phyloP scores from a whole-genome alignment of 2,888 invertebrate species.

The Poecilobothrus nobilitatus region DNA sequence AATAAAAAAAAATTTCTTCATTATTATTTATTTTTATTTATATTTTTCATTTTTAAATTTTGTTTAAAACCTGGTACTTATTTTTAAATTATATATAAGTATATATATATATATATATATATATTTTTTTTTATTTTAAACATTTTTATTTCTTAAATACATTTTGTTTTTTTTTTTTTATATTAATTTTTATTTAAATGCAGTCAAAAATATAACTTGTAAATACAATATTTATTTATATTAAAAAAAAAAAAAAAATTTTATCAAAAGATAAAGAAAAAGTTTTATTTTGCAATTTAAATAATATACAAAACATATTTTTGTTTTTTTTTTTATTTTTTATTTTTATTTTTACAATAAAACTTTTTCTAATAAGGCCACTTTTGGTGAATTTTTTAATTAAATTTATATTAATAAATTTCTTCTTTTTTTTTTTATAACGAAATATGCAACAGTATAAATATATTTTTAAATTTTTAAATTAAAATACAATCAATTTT shows the following conservation, averaged over 20 bases:
- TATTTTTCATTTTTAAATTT: no score
- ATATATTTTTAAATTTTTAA: no score
- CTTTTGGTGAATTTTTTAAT: neutral
- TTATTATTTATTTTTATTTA: no score
- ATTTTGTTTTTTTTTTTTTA: no score
- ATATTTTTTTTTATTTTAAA: no score
- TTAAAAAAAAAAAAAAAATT: neutral
- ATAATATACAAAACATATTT: neutral
- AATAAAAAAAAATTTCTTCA: no score
- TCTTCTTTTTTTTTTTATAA: neutral
- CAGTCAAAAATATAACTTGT: neutral
- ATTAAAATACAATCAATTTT: no score
- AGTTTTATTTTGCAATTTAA: neutral
- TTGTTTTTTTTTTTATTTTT: no score
- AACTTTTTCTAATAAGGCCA: conserved; percentile 1
- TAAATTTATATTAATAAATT: neutral
- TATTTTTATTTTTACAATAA: neutral
- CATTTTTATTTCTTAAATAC: no score
- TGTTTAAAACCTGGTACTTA: no score
- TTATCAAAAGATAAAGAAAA: neutral
- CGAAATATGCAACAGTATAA: neutral
- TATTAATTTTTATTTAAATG: neutral
- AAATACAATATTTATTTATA: neutral
- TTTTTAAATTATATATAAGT: no score
- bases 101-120: no score